Evolutionary conservation across 2,797 vertebrate genomes (phyloP).

Genomic region (Sebastes hubbsi): DNA sequence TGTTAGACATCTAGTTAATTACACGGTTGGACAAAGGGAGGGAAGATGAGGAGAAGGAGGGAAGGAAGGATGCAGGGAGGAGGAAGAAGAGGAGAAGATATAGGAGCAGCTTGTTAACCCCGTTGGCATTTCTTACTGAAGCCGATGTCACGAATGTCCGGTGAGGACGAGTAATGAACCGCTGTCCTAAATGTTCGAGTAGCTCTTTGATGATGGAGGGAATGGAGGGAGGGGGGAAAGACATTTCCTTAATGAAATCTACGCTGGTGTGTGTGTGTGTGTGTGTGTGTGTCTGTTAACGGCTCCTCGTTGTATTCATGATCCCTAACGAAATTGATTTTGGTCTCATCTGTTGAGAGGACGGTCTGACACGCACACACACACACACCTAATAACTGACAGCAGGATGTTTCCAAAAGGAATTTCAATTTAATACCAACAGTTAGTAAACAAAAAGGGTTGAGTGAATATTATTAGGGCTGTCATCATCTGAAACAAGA

Average conservation of each 20-base stretch:
- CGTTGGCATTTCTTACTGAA: slow-evolving; percentile 53
- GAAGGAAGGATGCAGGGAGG: slow-evolving; percentile 24
- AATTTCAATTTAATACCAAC: slow-evolving; percentile 5
- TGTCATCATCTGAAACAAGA: too few species aligned
- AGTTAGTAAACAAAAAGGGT: not conserved
- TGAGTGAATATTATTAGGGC: not conserved
- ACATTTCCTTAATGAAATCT: slow-evolving; percentile 66
- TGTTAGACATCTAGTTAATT: slow-evolving; percentile 72
- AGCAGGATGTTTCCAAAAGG: not conserved
- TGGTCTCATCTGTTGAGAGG: slow-evolving; percentile 68
- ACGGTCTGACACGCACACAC: not conserved
- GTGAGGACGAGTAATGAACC: slow-evolving; percentile 47
- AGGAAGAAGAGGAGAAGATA: not conserved
- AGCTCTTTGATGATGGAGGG: slow-evolving; percentile 50
- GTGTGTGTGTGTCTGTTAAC: slow-evolving; percentile 23
- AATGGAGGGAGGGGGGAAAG: slow-evolving; percentile 15
- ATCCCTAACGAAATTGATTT: slow-evolving; percentile 75
- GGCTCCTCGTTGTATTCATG: slow-evolving; percentile 55
- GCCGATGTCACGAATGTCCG: slow-evolving; percentile 38
- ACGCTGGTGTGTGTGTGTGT: not conserved
- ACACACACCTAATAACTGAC: slow-evolving; percentile 3
- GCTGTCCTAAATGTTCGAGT: slow-evolving; percentile 55
- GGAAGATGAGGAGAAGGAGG: slow-evolving; percentile 19
- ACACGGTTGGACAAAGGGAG: slow-evolving; percentile 46
- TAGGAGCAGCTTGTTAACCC: slow-evolving; percentile 50